Base-by-base conservation (phyloP, 2,888 invertebrate genomes). In the Eupithecia centaureata region DNA sequence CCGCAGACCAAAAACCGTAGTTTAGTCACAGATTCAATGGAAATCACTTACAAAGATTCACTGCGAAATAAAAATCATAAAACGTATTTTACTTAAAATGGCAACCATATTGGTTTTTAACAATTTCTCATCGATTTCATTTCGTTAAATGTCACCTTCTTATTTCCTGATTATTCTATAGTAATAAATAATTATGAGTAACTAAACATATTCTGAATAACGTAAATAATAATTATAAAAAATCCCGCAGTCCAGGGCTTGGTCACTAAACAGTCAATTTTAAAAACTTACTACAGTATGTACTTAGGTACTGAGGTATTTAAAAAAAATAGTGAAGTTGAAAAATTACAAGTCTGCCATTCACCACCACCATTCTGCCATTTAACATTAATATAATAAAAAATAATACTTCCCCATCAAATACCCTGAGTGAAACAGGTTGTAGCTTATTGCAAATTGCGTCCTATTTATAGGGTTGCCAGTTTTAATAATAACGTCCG, bases 1-100 rank as follows among this genome's bases (percentile, higher is more conserved):
- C 70, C 70, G 66, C 70, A 70, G 38, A 57, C 66, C 69, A 61
- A 66, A 62, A 61, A 70, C 63, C 69, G 59, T 61, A 70, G 69
- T 66, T 65, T 66, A 61, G 65, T 59, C 54, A 30, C 54, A 56
- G 54, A 56, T 28, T 30, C 7, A 28, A 27, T 27, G 3, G 8
- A n/a, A 56, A 15, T 56, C 18, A 30, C 28, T 28, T 27, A 56
- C 15, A 54, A n/a, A 30, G 27, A 28, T 47, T 56, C 54, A 56
- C 30, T 56, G 30, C 1, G 5, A 15, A 25, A 52, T 30, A n/a
- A n/a, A n/a, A n/a, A n/a, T n/a, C n/a, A n/a, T n/a, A n/a, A n/a
- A n/a, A n/a, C n/a, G n/a, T n/a, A n/a, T n/a, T n/a, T n/a, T n/a
- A n/a, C n/a, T n/a, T n/a, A n/a, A n/a, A n/a, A 18, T 18, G 42